Evolutionary conservation across 2,113 vertebrate genomes (phyloP).

Genomic region (Centropus unirufus): DNA sequence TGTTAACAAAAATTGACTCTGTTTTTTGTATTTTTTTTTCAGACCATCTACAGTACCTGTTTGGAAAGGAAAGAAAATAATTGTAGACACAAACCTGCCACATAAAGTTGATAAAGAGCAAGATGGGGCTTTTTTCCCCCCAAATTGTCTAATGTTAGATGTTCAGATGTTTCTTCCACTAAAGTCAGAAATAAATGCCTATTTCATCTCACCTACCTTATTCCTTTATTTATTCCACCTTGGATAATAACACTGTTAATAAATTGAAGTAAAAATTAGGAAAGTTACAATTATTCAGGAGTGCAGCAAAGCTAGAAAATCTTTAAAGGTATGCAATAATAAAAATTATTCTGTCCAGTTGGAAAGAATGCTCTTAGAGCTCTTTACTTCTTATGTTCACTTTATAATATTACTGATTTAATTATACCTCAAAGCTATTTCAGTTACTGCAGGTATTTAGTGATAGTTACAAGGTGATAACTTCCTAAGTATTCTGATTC

Average conservation of each 20-base stretch:
- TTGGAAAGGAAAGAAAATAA: not conserved
- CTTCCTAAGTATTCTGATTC: conserved; percentile 5
- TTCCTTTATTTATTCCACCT: not conserved
- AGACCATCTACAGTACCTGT: not conserved
- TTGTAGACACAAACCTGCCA: fast-evolving
- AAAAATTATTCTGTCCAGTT: not conserved
- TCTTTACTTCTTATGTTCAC: not conserved
- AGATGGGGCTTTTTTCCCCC: not conserved
- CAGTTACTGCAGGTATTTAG: not conserved
- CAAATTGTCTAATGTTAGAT: too few species aligned
- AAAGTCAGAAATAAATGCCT: not conserved
- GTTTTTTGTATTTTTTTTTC: not conserved
- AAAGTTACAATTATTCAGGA: not conserved
- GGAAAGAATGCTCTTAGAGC: not conserved
- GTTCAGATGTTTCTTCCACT: not conserved
- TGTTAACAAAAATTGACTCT: not conserved
- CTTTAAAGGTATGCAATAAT: not conserved
- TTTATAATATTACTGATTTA: not conserved
- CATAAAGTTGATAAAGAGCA: not conserved
- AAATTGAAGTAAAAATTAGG: not conserved
- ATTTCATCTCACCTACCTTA: not conserved
- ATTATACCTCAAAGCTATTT: not conserved
- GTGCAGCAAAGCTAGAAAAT: not conserved
- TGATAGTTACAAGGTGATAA: not conserved
- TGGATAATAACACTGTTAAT: not conserved